A percentile compares a stretch with the other conserved stretches of the same genome.
Evolutionary conservation across 2,888 invertebrate genomes (phyloP).

Genomic region (Orthonevra nobilis): DNA sequence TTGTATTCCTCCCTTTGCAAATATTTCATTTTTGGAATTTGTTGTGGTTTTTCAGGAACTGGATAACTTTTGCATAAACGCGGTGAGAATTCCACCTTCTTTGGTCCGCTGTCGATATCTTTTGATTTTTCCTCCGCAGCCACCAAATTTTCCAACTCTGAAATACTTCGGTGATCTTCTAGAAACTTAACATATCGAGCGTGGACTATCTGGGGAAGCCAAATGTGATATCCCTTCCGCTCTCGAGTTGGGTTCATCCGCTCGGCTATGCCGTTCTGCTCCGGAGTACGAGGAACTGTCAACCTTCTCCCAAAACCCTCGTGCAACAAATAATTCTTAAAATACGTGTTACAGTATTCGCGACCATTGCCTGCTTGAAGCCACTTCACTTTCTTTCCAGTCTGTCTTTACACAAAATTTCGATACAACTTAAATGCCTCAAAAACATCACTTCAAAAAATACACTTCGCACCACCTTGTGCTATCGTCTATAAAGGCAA

Average conservation of each 20-base stretch:
- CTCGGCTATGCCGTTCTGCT: constrained; percentile 72
- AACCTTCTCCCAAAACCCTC: constrained; percentile 72
- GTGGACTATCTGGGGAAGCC: constrained; percentile 24
- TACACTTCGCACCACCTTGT: constrained; percentile 51
- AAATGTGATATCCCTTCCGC: constrained; percentile 41
- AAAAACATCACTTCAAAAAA: constrained; percentile 49
- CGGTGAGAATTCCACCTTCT: constrained; percentile 14
- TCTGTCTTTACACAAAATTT: constrained; percentile 63
- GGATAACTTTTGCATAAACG: not conserved
- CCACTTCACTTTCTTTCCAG: constrained; percentile 68
- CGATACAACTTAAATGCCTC: constrained; percentile 71
- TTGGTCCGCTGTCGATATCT: not conserved
- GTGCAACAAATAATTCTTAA: constrained; percentile 69
- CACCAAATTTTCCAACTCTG: not conserved
- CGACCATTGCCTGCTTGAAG: constrained; percentile 73
- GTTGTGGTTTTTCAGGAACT: not conserved
- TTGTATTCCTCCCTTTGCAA: too few relatives aligned
- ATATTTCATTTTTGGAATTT: too few relatives aligned
- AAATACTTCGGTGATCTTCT: too few relatives aligned
- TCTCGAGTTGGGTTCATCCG: constrained; percentile 69
- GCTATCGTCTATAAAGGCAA: constrained; percentile 51
- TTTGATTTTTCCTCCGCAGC: not conserved
- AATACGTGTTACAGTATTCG: constrained; percentile 70
- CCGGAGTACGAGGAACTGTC: constrained; percentile 65
- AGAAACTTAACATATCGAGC: constrained; percentile 36